Percentiles rank a stretch among this genome's conserved stretches.
These are phyloP conservation scores for Lampris megalopsis DNA, from an alignment of 2,113 vertebrate genomes.

Conservation along the genomic window DNA sequence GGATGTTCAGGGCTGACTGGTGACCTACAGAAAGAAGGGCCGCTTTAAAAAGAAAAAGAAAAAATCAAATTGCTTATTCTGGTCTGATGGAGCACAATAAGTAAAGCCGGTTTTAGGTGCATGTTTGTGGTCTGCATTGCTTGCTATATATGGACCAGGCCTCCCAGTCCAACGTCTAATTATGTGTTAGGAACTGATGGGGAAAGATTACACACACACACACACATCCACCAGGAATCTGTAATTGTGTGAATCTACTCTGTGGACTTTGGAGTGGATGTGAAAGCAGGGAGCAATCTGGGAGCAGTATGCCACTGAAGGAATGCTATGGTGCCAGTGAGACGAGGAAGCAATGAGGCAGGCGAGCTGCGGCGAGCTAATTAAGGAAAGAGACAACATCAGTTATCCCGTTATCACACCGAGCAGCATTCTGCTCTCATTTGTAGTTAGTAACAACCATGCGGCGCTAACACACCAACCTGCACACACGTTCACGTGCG, in stretches of 20 bases:
- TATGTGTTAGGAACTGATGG: conserved; percentile 77
- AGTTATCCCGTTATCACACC: conserved; percentile 50
- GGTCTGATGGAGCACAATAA: conserved; percentile 71
- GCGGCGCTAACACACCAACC: conserved; percentile 17
- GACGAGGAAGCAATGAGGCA: conserved; percentile 63
- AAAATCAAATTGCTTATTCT: conserved; percentile 37
- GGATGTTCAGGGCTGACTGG: conserved; percentile 42
- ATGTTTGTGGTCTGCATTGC: conserved; percentile 76
- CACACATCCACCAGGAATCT: conserved; percentile 70
- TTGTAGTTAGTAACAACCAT: conserved; percentile 27
- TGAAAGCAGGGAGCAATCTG: conserved; percentile 38
- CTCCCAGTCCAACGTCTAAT: conserved; percentile 77
- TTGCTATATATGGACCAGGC: conserved; percentile 76
- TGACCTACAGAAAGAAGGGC: conserved; percentile 46
- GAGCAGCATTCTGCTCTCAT: conserved; percentile 54
- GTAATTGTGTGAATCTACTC: conserved; percentile 74
- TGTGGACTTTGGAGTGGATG: conserved; percentile 58
- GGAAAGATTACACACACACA: conserved; percentile 62
- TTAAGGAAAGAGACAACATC: conserved; percentile 52
- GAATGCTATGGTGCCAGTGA: conserved; percentile 75
- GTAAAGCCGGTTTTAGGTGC: conserved; percentile 70
- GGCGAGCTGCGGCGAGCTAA: conserved; percentile 70
- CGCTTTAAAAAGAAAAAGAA: conserved; percentile 33
- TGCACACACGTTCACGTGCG: conserved; percentile 10
- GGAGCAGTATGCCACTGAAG: conserved; percentile 70